Evolutionary conservation across 2,888 invertebrate genomes (phyloP), one percentile per base, ranked within the genome.

Genomic region (Brachyptera risi): DNA sequence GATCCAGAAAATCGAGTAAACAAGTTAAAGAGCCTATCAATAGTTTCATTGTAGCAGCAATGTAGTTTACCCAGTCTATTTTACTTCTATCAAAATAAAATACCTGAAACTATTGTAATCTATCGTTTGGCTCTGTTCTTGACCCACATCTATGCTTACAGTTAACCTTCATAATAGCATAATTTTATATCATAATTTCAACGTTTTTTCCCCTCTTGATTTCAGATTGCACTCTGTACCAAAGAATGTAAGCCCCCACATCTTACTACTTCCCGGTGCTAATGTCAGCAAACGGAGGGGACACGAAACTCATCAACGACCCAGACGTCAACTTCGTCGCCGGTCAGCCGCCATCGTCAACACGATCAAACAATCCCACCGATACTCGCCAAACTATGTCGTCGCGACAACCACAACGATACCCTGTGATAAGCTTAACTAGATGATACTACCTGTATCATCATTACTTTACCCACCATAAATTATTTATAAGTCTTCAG

Each of bases 371-470:
- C n/a, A n/a, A n/a, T n/a, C n/a, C n/a, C n/a, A n/a, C n/a, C n/a
- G n/a, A n/a, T n/a, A n/a, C n/a, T n/a, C n/a, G n/a, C n/a, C n/a
- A n/a, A n/a, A n/a, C 35, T 15, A 37, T 47, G 47, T 37, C 54
- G 19, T 38, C 21, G 21, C 35, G 37, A 54, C 54, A 15, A 27
- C 21, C 44, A 15, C 51, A 31, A 21, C 35, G 19, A 54, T 17
- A 11, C 31, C 23, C 57, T 49, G 50, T 49, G 50, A 56, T 57
- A 49, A 17, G 19, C 21, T 56, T 51, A 24, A 57, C 56, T 59
- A 62, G 62, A 62, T 62, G 62, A 62, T 62, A 62, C 54, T 42
- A 17, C n/a, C 56, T 26, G 38, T 38, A 27, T 58, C 37, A 26
- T 1, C 54, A 13, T 21, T 37, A 13, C 54, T 19, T 17, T 61